phyloP scores from a whole-genome alignment of 2,888 invertebrate genomes.

The Coelogynopora nodosa region DNA sequence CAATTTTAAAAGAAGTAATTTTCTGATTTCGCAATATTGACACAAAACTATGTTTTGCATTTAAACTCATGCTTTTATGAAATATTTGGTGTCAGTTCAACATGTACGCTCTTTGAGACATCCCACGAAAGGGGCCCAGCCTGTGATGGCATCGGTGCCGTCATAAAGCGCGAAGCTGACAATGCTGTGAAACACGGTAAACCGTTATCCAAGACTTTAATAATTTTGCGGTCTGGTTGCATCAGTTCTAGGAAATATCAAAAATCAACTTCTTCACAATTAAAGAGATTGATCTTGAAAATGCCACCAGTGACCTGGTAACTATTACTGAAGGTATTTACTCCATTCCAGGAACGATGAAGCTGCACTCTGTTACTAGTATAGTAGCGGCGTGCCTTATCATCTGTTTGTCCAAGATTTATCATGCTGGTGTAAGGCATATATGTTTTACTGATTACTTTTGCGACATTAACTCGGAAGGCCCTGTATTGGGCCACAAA shows the following conservation, averaged over 20 bases:
- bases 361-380: neutral
- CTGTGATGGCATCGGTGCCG: constrained; percentile 48
- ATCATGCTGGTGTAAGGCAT: neutral
- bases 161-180: constrained; percentile 48
- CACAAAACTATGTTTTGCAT: constrained; percentile 48
- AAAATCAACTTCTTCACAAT: constrained; percentile 22
- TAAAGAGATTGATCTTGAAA: constrained; percentile 14
- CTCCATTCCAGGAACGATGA: constrained; percentile 8
- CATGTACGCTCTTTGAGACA: constrained; percentile 47
- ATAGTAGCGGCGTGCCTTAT: neutral
- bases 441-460: neutral
- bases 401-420: neutral
- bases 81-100: constrained; percentile 39
- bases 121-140: constrained; percentile 42
- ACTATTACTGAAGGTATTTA: neutral
- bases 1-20: too few species aligned
- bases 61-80: constrained; percentile 43
- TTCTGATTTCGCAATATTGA: constrained; percentile 49
- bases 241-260: neutral
- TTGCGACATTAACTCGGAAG: neutral
- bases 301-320: neutral
- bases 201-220: constrained; percentile 2
- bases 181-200: constrained; percentile 12
- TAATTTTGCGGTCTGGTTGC: constrained; percentile 1
- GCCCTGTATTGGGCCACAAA: too few species aligned